Conservation (phyloP, 1,140 invertebrate species). For the Calliphora vicina region DNA sequence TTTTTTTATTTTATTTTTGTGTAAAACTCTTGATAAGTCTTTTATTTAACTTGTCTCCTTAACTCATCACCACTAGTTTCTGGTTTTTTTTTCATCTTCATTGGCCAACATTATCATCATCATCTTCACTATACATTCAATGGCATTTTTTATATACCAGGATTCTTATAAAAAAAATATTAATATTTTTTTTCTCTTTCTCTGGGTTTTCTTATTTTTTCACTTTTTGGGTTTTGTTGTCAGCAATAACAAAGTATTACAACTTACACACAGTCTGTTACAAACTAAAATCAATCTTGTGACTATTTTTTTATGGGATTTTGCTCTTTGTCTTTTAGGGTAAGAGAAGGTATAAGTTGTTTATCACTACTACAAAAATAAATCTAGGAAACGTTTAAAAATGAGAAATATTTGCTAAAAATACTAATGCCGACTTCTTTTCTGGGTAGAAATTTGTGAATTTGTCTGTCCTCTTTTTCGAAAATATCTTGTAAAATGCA, state of each 20-base stretch:
- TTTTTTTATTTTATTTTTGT: not conserved
- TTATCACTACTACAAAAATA: not conserved
- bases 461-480: too few species aligned
- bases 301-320: not conserved
- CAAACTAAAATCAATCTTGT: slow-evolving; percentile 24
- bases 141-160: not conserved
- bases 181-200: not conserved
- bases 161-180: not conserved
- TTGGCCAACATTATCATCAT: not conserved
- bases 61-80: not conserved
- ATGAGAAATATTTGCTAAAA: too few species aligned
- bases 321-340: not conserved
- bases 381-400: too few species aligned
- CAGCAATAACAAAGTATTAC: slow-evolving; percentile 22
- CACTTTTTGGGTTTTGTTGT: not conserved
- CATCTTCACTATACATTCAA: not conserved
- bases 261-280: not conserved
- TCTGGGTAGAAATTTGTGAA: too few species aligned
- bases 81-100: not conserved
- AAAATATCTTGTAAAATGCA: too few species aligned
- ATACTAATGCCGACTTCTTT: too few species aligned
- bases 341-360: not conserved
- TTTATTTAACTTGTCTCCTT: slow-evolving; percentile 9
- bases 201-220: not conserved
- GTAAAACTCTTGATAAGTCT: not conserved